Evolutionary conservation across 2,113 vertebrate species (phyloP), one percentile per base, ranked within the genome.

Genomic region (Scytalopus superciliaris): DNA sequence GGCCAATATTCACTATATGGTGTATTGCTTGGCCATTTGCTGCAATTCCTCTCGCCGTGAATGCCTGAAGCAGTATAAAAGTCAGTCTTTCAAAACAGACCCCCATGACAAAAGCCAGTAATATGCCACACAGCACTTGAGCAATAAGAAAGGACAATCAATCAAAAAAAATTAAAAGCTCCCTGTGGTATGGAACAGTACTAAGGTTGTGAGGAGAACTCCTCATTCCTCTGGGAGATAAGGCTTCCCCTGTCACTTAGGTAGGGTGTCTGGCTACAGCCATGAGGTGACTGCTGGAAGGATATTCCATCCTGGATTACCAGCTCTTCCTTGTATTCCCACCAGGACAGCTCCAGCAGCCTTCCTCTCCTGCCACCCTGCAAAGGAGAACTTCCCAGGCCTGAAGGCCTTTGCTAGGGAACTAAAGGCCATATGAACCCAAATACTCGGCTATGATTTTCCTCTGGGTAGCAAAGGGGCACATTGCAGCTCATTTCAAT

Each of bases 21-120:
- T 45, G 37, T 9, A n/a, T 1, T 45, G 33, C 72, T 78, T 35
- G 77, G 50, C 80, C 56, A 14, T 37, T 92, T 77, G 83, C 85
- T 95, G 88, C 68, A 78, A 44, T 72, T n/a, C 60, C 27, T 90
- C 86, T 50, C 10, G 56, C 68, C 84, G 83, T 57, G 84, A 78
- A 75, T 74, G 79, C 45, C 72, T 90, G 83, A 56, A 90, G 90
- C 85, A 74, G 82, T 33, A 52, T 75, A 90, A 67, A 87, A 96
- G 72, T 77, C 92, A 94, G 94, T 56, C 85, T 93, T 96, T 96
- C 96, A 72, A 94, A 95, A 95, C 88, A 96, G 85, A 90, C 73
- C 52, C 18, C 64, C 24, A n/a, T 89, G 96, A 96, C 93, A 96
- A 92, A 96, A 95, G 86, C 86, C 96, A 96, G 96, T 76, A 87